These are phyloP conservation scores for Mobula birostris DNA, from an alignment of 2,113 vertebrate genomes.

Conservation along the genomic window DNA sequence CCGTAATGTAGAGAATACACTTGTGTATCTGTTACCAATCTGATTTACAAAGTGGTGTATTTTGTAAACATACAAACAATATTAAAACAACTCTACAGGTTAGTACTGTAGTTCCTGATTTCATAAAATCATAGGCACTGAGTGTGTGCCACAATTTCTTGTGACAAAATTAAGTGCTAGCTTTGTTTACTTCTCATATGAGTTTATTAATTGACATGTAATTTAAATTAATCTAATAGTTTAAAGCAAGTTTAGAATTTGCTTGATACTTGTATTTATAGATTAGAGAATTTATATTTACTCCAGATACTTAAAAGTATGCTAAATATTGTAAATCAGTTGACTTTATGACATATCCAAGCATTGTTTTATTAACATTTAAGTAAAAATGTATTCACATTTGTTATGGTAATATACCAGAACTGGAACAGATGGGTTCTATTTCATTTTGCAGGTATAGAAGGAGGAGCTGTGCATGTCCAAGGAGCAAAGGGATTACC, in stretches of 20 bases:
- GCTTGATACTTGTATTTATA: neutral
- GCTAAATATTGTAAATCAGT: neutral
- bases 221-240: neutral
- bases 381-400: neutral
- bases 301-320: neutral
- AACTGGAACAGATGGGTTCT: neutral
- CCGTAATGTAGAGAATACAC: neutral
- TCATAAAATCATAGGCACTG: neutral
- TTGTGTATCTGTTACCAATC: neutral
- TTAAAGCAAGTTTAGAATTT: neutral
- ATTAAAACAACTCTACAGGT: neutral
- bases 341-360: neutral
- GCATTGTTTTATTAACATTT: neutral
- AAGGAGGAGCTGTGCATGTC: slow-evolving; percentile 63
- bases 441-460: slow-evolving; percentile 51
- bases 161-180: neutral
- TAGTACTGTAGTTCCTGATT: neutral
- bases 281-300: neutral
- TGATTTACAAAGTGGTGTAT: neutral
- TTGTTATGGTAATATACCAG: neutral
- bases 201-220: neutral
- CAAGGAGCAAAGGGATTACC: slow-evolving; percentile 58
- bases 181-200: neutral
- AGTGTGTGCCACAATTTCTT: neutral
- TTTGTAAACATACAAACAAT: neutral